Conservation (phyloP, 2,888 invertebrate species). For the Cosmia pyralina region DNA sequence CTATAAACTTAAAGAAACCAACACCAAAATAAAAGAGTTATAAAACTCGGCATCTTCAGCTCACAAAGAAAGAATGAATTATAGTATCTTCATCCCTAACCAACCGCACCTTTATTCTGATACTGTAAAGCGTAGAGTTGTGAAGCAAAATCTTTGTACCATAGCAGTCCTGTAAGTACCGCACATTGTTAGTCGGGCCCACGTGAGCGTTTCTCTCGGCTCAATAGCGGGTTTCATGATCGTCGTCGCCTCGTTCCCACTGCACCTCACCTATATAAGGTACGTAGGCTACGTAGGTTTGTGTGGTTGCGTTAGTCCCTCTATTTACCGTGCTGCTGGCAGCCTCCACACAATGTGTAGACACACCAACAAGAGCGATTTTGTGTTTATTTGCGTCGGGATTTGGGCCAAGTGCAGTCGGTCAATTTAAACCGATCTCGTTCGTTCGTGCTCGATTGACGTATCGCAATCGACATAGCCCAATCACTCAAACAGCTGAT, state of each 20-base stretch:
- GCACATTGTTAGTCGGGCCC: slow-evolving; percentile 64
- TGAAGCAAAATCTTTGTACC: slow-evolving; percentile 42
- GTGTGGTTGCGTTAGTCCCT: slow-evolving; percentile 69
- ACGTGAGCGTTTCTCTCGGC: slow-evolving; percentile 68
- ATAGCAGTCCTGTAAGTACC: slow-evolving; percentile 54
- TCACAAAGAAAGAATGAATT: slow-evolving; percentile 1
- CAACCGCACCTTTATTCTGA: neutral
- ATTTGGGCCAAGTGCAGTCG: slow-evolving; percentile 87
- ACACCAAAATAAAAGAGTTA: neutral
- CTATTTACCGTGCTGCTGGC: slow-evolving; percentile 76
- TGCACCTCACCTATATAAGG: slow-evolving; percentile 67
- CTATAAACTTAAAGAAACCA: neutral
- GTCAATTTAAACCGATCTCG: slow-evolving; percentile 80
- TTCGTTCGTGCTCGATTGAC: slow-evolving; percentile 64
- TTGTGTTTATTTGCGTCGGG: slow-evolving; percentile 83
- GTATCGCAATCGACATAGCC: slow-evolving; percentile 53
- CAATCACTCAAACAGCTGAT: slow-evolving; percentile 62
- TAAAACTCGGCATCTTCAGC: neutral
- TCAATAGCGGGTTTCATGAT: slow-evolving; percentile 75
- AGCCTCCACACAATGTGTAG: slow-evolving; percentile 73
- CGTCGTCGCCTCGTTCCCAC: slow-evolving; percentile 74
- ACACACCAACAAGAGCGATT: slow-evolving; percentile 75
- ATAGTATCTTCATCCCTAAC: neutral
- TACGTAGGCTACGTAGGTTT: slow-evolving; percentile 63
- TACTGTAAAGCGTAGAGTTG: slow-evolving; percentile 24